Evolutionary conservation across 2,888 invertebrate genomes (phyloP).

Genomic region (Drosophila neutralis): DNA sequence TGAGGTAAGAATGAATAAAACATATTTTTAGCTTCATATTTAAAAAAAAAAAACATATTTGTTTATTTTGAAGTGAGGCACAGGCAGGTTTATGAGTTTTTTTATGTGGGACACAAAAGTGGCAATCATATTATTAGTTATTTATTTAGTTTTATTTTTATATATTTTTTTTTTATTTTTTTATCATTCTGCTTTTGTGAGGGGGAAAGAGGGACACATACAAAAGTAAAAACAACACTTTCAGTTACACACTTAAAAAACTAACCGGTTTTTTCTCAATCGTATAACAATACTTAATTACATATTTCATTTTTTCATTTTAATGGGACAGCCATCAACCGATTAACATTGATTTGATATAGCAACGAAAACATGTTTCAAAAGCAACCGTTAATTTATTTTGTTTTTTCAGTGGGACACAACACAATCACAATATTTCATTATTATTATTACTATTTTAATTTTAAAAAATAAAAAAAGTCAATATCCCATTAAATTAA

Average conservation of each 20-base stretch:
- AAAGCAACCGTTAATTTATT: neutral
- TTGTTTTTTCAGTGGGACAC: neutral
- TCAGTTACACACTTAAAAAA: neutral
- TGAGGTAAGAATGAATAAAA: neutral
- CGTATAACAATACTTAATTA: neutral
- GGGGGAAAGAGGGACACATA: neutral
- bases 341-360: neutral
- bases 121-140: rapidly evolving
- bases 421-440: neutral
- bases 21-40: neutral
- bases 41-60: neutral
- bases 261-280: neutral
- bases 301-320: neutral
- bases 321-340: neutral
- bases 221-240: neutral
- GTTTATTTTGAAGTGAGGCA: neutral
- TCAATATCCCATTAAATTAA: neutral
- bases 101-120: neutral
- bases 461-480: neutral
- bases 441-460: no score
- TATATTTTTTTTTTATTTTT: no score
- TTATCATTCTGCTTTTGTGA: no score
- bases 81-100: neutral
- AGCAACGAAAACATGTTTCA: neutral
- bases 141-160: neutral